Conservation (phyloP, 2,888 invertebrate genomes). For the Halictus quadricinctus region DNA sequence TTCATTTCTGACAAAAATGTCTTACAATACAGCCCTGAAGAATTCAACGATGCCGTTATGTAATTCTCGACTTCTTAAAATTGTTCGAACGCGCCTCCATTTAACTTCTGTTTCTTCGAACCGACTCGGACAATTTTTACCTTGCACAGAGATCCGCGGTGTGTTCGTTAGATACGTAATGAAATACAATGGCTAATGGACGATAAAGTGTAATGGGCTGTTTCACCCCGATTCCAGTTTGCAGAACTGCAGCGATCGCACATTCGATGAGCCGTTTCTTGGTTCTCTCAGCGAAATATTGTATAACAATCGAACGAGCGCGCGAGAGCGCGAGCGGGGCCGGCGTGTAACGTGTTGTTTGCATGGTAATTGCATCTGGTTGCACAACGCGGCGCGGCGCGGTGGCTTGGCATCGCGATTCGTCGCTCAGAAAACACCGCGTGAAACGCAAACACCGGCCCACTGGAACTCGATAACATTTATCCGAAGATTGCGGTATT, state of each 20-base stretch:
- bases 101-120: too few species aligned
- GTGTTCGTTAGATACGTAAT: not conserved
- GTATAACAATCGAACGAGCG: conserved; percentile 63
- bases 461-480: conserved; percentile 30
- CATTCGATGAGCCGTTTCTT: conserved; percentile 39
- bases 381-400: conserved; percentile 57
- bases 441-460: conserved; percentile 33
- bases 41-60: too few species aligned
- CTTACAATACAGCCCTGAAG: too few species aligned
- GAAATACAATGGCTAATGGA: not conserved
- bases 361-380: conserved; percentile 61
- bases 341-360: conserved; percentile 61
- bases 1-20: too few species aligned
- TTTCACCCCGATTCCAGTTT: not conserved
- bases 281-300: conserved; percentile 59
- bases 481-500: conserved; percentile 26
- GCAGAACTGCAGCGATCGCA: not conserved
- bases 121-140: not conserved
- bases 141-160: not conserved
- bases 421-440: conserved; percentile 56
- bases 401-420: conserved; percentile 24
- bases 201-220: not conserved
- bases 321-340: conserved; percentile 23
- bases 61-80: too few species aligned
- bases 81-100: too few species aligned